Percentiles rank a stretch among this genome's conserved stretches.
Evolutionary conservation across 2,797 vertebrate species (phyloP).

Genomic region (Spinus pinus): DNA sequence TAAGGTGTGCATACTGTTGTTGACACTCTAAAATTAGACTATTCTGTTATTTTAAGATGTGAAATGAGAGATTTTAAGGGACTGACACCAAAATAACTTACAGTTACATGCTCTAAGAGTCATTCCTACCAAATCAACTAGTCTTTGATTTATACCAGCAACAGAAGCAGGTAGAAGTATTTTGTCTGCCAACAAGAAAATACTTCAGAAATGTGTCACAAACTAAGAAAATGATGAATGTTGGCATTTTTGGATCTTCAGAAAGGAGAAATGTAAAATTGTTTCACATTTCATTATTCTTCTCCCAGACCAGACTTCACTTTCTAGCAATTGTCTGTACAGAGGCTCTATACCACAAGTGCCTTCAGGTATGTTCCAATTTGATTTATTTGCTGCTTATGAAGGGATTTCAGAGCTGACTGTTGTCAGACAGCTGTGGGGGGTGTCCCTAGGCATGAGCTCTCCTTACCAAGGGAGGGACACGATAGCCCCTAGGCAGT

Average conservation of each 20-base stretch:
- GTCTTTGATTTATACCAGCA: background rate
- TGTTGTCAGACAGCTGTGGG: too few relatives aligned
- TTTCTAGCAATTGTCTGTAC: background rate
- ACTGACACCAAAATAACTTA: background rate
- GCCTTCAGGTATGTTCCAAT: background rate
- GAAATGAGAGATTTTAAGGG: background rate
- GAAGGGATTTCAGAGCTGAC: background rate
- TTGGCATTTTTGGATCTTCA: background rate
- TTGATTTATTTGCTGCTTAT: background rate
- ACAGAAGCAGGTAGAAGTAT: background rate
- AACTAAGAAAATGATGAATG: background rate
- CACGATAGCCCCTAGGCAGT: accelerated
- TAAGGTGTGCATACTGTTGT: background rate
- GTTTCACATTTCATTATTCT: background rate
- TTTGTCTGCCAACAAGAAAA: background rate
- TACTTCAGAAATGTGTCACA: background rate
- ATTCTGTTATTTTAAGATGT: background rate
- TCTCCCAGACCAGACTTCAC: background rate
- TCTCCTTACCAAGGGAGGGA: background rate
- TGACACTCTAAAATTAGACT: background rate
- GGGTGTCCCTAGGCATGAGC: background rate
- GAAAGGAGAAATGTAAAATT: background rate
- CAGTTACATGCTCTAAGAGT: background rate
- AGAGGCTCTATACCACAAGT: background rate
- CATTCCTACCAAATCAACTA: background rate